These are phyloP conservation scores for Ophioninae sp. DNA, from an alignment of 2,888 invertebrate species.

Conservation along the genomic window DNA sequence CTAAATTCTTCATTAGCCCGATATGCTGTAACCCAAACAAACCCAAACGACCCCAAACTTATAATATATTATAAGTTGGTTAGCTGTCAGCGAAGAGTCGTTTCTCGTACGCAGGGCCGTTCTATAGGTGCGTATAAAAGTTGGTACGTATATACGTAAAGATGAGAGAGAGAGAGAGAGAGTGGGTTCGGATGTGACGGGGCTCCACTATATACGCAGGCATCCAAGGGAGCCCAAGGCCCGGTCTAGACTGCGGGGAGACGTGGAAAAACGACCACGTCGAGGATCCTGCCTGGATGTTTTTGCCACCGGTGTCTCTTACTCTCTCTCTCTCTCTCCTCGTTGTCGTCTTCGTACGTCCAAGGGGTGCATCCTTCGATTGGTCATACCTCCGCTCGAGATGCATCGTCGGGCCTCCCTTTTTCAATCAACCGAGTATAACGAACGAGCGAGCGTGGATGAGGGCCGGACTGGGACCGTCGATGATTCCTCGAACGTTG, in stretches of 20 bases:
- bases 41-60: too few relatives aligned
- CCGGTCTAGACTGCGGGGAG: constrained; percentile 78
- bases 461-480: background rate
- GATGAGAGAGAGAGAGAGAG: background rate
- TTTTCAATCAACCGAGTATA: too few relatives aligned
- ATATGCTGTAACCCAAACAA: too few relatives aligned
- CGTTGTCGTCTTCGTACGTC: too few relatives aligned
- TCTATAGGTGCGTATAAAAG: background rate
- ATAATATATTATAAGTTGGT: too few relatives aligned
- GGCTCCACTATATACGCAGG: constrained; percentile 55
- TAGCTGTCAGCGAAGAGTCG: constrained; percentile 52
- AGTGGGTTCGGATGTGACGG: constrained; percentile 67
- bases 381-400: too few relatives aligned
- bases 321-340: background rate
- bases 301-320: constrained; percentile 43
- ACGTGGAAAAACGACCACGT: constrained; percentile 76
- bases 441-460: background rate
- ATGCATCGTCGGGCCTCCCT: too few relatives aligned
- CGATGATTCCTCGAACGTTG: background rate
- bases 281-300: constrained; percentile 45
- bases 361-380: constrained; percentile 46
- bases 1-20: too few relatives aligned
- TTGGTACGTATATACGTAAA: constrained; percentile 3
- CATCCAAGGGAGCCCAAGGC: constrained; percentile 52
- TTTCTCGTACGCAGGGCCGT: constrained; percentile 6